phyloP scores from a whole-genome alignment of 2,113 vertebrate species.

The Apeltes quadracus region DNA sequence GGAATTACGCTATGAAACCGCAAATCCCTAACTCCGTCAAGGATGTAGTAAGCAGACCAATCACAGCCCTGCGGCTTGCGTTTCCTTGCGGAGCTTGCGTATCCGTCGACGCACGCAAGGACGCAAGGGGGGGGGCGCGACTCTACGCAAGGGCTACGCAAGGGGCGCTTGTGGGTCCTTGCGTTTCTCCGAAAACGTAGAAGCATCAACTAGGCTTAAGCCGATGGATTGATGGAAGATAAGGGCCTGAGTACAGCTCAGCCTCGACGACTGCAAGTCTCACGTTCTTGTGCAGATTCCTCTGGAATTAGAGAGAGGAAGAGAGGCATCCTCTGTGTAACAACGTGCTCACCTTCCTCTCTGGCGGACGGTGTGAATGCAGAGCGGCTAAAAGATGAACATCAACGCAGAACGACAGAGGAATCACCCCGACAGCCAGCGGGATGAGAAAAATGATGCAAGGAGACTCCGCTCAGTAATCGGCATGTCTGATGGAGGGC shows the following conservation, averaged over 20 bases:
- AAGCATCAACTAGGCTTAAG: no score
- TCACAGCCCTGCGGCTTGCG: no score
- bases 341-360: neutral
- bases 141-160: no score
- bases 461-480: constrained; percentile 39
- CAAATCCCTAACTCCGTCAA: no score
- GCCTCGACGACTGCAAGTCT: constrained; percentile 21
- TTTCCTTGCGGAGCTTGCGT: no score
- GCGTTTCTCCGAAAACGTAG: no score
- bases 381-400: constrained; percentile 6
- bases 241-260: neutral
- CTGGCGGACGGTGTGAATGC: neutral
- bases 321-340: neutral
- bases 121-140: no score
- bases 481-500: constrained; percentile 38
- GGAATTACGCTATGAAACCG: no score
- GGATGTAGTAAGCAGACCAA: no score
- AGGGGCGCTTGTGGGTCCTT: no score
- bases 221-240: constrained; percentile 21
- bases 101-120: no score
- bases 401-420: constrained; percentile 3
- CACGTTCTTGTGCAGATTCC: constrained; percentile 20
- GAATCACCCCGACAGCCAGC: constrained; percentile 18
- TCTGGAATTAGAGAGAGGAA: constrained; percentile 7
- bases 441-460: neutral